Conservation (phyloP, 2,797 vertebrate genomes). For the Anguilla megastoma region DNA sequence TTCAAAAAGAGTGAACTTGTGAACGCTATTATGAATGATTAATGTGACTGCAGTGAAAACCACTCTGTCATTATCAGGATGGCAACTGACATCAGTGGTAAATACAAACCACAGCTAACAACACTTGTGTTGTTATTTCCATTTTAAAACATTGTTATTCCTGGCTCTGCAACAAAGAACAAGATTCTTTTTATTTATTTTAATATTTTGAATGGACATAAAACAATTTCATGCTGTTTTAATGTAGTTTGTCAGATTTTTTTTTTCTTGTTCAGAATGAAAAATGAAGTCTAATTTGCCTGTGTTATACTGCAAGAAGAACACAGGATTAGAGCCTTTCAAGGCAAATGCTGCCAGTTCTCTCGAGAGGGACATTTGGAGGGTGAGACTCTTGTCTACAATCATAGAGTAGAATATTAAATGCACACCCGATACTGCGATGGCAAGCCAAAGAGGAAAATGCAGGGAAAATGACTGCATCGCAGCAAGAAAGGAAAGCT, state of each 20-base stretch:
- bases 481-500: neutral
- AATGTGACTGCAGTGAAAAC: slow-evolving; percentile 11
- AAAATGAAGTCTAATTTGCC: neutral
- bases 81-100: neutral
- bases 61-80: neutral
- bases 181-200: slow-evolving; percentile 1
- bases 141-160: neutral
- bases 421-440: neutral
- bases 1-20: slow-evolving; percentile 11
- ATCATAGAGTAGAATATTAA: neutral
- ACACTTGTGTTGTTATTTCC: slow-evolving; percentile 18
- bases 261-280: neutral
- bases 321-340: neutral
- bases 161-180: neutral
- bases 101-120: slow-evolving; percentile 17
- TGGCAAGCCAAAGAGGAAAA: neutral
- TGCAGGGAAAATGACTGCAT: neutral
- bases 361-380: neutral
- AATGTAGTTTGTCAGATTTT: neutral
- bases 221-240: slow-evolving; percentile 1
- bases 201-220: slow-evolving; percentile 6
- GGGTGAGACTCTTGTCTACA: neutral
- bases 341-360: neutral
- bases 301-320: neutral
- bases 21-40: slow-evolving; percentile 27